Conservation (phyloP, 2,888 invertebrate genomes). For the Cataglyphis rosenhaueri region DNA sequence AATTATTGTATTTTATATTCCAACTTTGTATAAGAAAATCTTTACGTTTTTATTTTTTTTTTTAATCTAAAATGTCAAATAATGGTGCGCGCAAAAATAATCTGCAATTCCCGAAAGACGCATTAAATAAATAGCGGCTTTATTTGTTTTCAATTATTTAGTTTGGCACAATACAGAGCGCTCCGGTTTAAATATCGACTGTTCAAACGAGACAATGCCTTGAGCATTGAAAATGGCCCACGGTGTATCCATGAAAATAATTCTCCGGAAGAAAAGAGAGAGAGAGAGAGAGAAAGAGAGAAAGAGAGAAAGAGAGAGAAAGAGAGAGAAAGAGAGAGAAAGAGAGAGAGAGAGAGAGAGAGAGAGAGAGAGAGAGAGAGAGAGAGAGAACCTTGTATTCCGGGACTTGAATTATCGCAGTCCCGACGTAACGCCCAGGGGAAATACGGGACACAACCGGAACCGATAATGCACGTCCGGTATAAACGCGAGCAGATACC, state of each 20-base stretch:
- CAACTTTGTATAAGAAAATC: not conserved
- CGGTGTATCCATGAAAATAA: slow-evolving; percentile 59
- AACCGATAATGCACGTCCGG: slow-evolving; percentile 78
- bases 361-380: slow-evolving; percentile 17
- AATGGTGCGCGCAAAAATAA: not conserved
- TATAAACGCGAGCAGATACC: slow-evolving; percentile 71
- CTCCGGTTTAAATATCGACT: not conserved
- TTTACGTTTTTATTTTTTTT: not conserved
- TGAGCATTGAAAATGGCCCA: slow-evolving; percentile 61
- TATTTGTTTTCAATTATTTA: slow-evolving; percentile 27
- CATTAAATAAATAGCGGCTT: not conserved
- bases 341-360: slow-evolving; percentile 14
- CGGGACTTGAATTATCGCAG: slow-evolving; percentile 76
- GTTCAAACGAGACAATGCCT: slow-evolving; percentile 16
- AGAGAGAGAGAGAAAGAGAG: not conserved
- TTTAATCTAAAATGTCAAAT: not conserved
- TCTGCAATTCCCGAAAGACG: not conserved
- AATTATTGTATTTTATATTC: not conserved
- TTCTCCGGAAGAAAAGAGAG: slow-evolving; percentile 46
- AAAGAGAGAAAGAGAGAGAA: no score
- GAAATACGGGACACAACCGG: slow-evolving; percentile 77
- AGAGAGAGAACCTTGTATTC: slow-evolving; percentile 22
- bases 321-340: not conserved
- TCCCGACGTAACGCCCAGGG: slow-evolving; percentile 74
- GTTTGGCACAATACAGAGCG: not conserved